These are phyloP conservation scores for Microctonus hyperodae DNA, from an alignment of 2,888 invertebrate species.

Conservation along the genomic window DNA sequence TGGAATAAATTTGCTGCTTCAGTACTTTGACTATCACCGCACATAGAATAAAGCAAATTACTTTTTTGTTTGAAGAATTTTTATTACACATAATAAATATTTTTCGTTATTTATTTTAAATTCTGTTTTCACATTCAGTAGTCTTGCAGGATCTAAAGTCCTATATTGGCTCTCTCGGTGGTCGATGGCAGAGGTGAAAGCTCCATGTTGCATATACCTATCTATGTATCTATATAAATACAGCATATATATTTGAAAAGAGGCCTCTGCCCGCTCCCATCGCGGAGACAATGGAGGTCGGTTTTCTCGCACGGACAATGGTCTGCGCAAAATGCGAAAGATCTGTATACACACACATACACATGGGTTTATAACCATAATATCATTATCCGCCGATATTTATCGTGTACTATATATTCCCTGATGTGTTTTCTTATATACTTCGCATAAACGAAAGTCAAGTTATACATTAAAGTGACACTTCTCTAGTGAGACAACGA, in stretches of 20 bases:
- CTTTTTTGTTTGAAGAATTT: conserved; percentile 9
- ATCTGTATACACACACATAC: conserved; percentile 28
- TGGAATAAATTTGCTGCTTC: conserved; percentile 3
- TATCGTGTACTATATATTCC: conserved; percentile 38
- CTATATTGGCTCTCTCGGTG: conserved; percentile 1
- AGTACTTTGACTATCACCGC: conserved; percentile 28
- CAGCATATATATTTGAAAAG: conserved; percentile 6
- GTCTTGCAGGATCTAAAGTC: background rate
- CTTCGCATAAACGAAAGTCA: conserved; percentile 24
- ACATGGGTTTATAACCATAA: conserved; percentile 42
- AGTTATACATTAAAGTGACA: background rate
- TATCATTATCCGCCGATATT: conserved; percentile 44
- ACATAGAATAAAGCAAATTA: conserved; percentile 3
- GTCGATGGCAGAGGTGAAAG: conserved; percentile 36
- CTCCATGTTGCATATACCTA: conserved; percentile 32
- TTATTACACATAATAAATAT: no score
- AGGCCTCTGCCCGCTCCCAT: conserved; percentile 18
- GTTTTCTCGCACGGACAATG: conserved; percentile 43
- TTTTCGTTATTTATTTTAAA: background rate
- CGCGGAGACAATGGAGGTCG: conserved; percentile 41
- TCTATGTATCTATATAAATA: conserved; percentile 25
- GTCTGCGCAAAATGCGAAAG: conserved; percentile 32
- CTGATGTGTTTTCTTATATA: conserved; percentile 10
- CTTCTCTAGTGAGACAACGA: background rate
- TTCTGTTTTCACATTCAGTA: background rate